Evolutionary conservation across 2,113 vertebrate species (phyloP), one percentile per base, ranked within the genome.

Genomic region (Ariopsis seemanni): DNA sequence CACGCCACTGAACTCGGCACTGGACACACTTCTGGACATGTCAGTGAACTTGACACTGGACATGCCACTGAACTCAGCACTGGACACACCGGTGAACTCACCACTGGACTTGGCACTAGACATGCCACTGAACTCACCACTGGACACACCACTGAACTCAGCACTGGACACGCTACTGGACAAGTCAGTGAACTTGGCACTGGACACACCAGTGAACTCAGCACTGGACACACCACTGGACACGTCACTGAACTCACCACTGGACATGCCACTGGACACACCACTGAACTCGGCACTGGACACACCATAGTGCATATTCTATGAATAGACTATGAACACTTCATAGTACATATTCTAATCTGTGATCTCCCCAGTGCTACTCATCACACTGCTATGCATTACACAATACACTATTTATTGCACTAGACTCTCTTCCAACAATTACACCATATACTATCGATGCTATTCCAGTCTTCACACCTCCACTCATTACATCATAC

Each of bases 401-500:
- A 75, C 71, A 85, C 69, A 75, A 62, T 60, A 5, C 71, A 18
- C 63, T 71, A 2, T 71, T 74, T 85, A 60, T 48, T 48, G 22
- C 20, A 1, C 48, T 27, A 15, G 7, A 67, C 65, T 72, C 27
- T 58, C 67, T 58, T 81, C 57, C 79, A 62, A 82, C 79, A 42
- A 15, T 62, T 48, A 62, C 79, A 82, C 57, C 67, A 74, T 7
- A 57, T 25, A 14, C 63, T 27, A 6, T 71, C 22, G 53, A 69
- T 25, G 69, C 50, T 71, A 85, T 22, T 34, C 17, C n/a, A 34
- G 11, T 34, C 50, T 30, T 27, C 27, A 74, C 69, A 60, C 34
- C 58, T 85, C 55, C 27, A 60, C 69, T 10, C 10, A 85, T 85
- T 17, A 85, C 20, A 60, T 85, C 69, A 85, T 50, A n/a, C 30